These are phyloP conservation scores for Toxotes lorentzi DNA, from an alignment of 2,797 vertebrate genomes.

Conservation along the genomic window DNA sequence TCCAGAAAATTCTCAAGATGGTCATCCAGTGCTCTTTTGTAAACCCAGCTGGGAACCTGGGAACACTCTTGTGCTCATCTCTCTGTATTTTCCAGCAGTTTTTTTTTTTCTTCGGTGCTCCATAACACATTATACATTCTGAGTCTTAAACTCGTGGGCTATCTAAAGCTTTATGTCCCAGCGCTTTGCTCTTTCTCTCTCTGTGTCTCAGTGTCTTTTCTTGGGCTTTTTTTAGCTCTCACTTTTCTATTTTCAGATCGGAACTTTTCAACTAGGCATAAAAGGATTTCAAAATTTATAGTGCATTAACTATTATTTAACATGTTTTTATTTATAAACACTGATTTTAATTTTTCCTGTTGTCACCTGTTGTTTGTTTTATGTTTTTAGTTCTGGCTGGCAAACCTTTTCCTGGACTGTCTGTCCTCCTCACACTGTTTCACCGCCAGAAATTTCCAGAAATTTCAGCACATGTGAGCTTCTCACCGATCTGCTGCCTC, in stretches of 20 bases:
- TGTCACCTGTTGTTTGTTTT: background rate
- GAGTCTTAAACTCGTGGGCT: background rate
- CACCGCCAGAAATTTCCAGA: background rate
- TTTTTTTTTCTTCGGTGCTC: background rate
- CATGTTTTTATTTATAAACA: background rate
- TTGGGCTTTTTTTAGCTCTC: background rate
- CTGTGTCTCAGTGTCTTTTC: background rate
- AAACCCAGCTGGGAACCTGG: slow-evolving; percentile 3
- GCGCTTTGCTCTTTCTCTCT: background rate
- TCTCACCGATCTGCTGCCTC: background rate
- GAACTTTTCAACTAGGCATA: background rate
- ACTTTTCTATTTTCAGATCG: slow-evolving; percentile 1
- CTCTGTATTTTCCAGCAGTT: slow-evolving; percentile 29
- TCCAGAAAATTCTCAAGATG: slow-evolving; percentile 44
- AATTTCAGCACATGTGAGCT: background rate
- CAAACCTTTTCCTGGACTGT: background rate
- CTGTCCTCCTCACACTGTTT: background rate
- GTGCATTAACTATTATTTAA: background rate
- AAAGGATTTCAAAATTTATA: background rate
- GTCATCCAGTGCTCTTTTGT: slow-evolving; percentile 34
- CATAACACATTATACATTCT: slow-evolving; percentile 11
- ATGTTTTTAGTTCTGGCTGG: too few species aligned
- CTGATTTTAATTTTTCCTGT: background rate
- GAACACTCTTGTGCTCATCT: slow-evolving; percentile 5
- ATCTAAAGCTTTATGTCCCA: slow-evolving; percentile 2